phyloP scores from a whole-genome alignment of 2,888 invertebrate genomes.

The Galerucella nymphaeae region DNA sequence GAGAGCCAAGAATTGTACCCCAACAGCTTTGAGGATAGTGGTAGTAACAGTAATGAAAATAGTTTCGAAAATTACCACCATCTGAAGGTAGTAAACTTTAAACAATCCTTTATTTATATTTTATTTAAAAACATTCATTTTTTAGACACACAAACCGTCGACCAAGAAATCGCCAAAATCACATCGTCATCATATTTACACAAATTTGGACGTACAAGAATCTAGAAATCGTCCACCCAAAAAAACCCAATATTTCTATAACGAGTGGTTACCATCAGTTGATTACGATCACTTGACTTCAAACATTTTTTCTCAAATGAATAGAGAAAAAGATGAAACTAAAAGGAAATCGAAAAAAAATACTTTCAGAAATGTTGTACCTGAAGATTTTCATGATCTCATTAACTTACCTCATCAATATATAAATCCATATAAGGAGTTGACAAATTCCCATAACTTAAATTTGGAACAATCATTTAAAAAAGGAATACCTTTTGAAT shows the following conservation, averaged over 20 bases:
- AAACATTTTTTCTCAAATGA: neutral
- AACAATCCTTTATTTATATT: neutral
- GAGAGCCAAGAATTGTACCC: slow-evolving; percentile 21
- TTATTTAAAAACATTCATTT: slow-evolving; percentile 1
- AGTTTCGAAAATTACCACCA: slow-evolving; percentile 15
- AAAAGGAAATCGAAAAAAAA: slow-evolving; percentile 26
- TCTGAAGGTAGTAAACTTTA: slow-evolving; percentile 14
- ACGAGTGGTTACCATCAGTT: slow-evolving; percentile 21
- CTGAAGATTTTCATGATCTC: neutral
- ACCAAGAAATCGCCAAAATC: slow-evolving; percentile 3
- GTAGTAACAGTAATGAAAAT: slow-evolving; percentile 7
- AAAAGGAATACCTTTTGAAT: neutral
- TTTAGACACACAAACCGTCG: slow-evolving; percentile 7
- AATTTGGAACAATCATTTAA: neutral
- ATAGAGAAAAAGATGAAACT: slow-evolving; percentile 18
- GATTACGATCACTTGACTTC: slow-evolving; percentile 8
- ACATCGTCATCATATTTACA: neutral
- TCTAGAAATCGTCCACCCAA: slow-evolving; percentile 19
- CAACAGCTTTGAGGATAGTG: slow-evolving; percentile 15
- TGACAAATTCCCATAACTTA: slow-evolving; percentile 1
- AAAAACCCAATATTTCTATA: slow-evolving; percentile 11
- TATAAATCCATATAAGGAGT: slow-evolving; percentile 7
- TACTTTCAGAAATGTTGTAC: neutral
- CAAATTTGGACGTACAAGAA: slow-evolving; percentile 26
- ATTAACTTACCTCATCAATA: neutral